Evolutionary conservation across 2,888 invertebrate genomes (phyloP), one percentile per base, ranked within the genome.

Genomic region (Spialia ferax): DNA sequence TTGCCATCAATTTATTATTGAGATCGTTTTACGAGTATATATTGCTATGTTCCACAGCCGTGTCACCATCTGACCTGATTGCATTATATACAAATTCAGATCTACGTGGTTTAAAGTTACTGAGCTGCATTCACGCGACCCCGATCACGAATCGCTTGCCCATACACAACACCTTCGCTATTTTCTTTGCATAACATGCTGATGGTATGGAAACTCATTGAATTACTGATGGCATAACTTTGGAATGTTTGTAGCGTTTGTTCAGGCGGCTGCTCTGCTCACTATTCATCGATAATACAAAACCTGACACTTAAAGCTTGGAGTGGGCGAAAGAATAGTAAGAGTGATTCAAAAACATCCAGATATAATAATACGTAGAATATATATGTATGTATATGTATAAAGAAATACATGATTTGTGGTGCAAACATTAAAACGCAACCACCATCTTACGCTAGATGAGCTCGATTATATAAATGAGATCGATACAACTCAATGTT

Each of bases 221-320:
- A 42, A 45, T 50, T 22, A 66, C 42, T 45, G 63, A 35, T 42
- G 55, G 42, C 42, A 26, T 82, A 45, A 80, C 78, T 82, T 79
- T 89, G 89, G 89, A 89, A 88, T 89, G 88, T 88, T 84, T 84
- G 85, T 81, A 80, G 83, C 79, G 78, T 83, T 86, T 86, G 79
- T 83, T 84, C 79, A 81, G 84, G 80, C 82, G 84, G 84, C 80
- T 83, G 75, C 73, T 76, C 80, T 83, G 75, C 73, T 76, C 52
- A 75, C 71, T 72, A 71, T 78, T 78, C 74, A 74, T 78, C 74
- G 71, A 74, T 71, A 76, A 75, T 75, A 75, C 52, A 76, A 77
- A 55, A 55, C 32, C 18, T 71, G 77, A 82, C 78, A 82, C 74
- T 79, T 82, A 80, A 79, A 80, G 78, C 77, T 79, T 75, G 48